phyloP scores from a whole-genome alignment of 2,888 invertebrate genomes.

The Gerris lacustris region DNA sequence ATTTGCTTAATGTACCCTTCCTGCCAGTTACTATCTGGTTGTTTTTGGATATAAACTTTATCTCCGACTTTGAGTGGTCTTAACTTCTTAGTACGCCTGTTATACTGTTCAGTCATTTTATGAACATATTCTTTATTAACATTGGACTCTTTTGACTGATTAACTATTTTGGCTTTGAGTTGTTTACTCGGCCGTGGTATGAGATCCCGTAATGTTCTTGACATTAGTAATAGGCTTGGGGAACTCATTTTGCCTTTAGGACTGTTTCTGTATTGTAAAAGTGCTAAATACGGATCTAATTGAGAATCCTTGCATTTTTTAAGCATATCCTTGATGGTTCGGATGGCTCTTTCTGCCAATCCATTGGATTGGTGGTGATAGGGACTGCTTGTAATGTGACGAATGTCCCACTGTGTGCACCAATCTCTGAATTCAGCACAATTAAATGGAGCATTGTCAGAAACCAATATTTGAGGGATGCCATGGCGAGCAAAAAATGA shows the following conservation, averaged over 20 bases:
- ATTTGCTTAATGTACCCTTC: too few species aligned
- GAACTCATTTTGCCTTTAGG: background rate
- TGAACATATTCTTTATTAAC: background rate
- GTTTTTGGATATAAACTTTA: background rate
- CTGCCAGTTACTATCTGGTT: too few species aligned
- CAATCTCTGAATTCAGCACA: background rate
- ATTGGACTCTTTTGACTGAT: background rate
- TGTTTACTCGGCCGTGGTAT: background rate
- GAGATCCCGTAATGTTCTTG: background rate
- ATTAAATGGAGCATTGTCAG: conserved; percentile 14
- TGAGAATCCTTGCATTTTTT: conserved; percentile 1
- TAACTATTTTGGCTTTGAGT: background rate
- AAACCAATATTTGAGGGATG: conserved; percentile 14
- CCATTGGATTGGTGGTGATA: conserved; percentile 34
- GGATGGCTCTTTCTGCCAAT: background rate
- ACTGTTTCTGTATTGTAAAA: background rate
- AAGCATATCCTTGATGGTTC: background rate
- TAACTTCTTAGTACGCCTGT: background rate
- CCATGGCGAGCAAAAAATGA: conserved; percentile 15
- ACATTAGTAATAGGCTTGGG: background rate
- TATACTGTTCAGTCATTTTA: background rate
- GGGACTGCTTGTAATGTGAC: background rate
- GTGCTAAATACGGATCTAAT: background rate
- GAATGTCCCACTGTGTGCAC: conserved; percentile 33
- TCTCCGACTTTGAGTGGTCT: background rate